Base-by-base conservation (phyloP, 1,140 invertebrate genomes). In the Andricus grossulariae region DNA sequence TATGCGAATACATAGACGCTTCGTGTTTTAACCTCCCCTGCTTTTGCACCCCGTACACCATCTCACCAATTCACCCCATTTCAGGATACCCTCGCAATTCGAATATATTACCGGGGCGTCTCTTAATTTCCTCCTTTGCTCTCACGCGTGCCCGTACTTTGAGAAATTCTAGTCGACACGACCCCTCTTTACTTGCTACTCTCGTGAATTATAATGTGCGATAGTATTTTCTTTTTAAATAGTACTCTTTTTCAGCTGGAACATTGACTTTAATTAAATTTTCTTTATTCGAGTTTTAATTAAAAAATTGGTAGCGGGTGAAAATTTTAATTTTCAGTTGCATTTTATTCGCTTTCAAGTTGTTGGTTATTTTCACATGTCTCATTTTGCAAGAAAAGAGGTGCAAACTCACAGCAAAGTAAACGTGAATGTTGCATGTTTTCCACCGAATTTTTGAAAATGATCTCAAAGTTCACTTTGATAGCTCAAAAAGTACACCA, bases 51-150 rank as follows among this genome's bases (percentile, higher is more conserved):
- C 71, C 73, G 71, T 72, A 55, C 79, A 57, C 51, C 60, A 66
- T 45, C 49, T 45, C 54, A 39, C 49, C 78, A 55, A 73, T 60
- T 45, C 57, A 49, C 57, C 57, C 57, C 25, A 60, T 60, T 60
- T 25, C 57, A 60, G 57, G 13, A 60, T 79, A 81, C 80, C 79
- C 73, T 74, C 71, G 80, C 79, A 82, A 84, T 86, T 86, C 85
- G 85, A 87, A 89, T 88, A 89, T 80, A 87, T 89, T 88, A 88
- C 83, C 81, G 83, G 57, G 75, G 82, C 82, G 78, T 85, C 82
- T 87, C 85, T 88, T 88, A 83, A 88, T 89, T 88, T 86, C 73
- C 79, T 82, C 76, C 79, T 54, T 57, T 77, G 78, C 80, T 81
- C 80, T 83, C 81, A 78, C 79, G 78, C 76, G 77, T 77, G 78